Conservation (phyloP, 1,140 invertebrate species). For the Bilobella aurantiaca region DNA sequence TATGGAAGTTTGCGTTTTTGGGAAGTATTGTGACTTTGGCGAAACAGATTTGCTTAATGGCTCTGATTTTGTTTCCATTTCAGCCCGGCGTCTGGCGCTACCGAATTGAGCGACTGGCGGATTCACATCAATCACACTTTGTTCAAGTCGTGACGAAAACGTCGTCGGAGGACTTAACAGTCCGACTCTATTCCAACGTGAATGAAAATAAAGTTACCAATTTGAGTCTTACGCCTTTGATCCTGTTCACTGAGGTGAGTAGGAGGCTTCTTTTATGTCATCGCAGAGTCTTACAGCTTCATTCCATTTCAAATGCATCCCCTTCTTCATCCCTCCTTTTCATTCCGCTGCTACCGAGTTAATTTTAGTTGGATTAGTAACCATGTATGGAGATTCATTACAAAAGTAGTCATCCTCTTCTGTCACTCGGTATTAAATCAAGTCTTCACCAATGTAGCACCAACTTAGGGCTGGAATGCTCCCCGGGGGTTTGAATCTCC, state of each 20-base stretch:
- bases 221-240: constrained; percentile 38
- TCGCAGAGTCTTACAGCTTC: background rate
- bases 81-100: constrained; percentile 50
- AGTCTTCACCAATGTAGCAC: no score
- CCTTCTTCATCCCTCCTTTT: background rate
- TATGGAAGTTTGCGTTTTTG: no score
- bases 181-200: constrained; percentile 32
- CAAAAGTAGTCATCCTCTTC: no score
- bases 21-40: background rate
- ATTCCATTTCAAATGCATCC: background rate
- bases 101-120: constrained; percentile 46
- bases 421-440: no score
- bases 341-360: background rate
- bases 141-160: constrained; percentile 35
- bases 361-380: background rate
- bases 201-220: constrained; percentile 31
- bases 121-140: constrained; percentile 49
- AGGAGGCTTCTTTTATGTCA: no score
- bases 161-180: constrained; percentile 32
- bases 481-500: no score
- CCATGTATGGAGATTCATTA: no score
- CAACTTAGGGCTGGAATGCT: no score
- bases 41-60: background rate
- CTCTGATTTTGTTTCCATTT: constrained; percentile 31
- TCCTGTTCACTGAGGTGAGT: constrained; percentile 44